Percentiles rank a stretch among this genome's conserved stretches.
Conservation (phyloP, 1,140 invertebrate genomes). For the Macrosteles quadrilineatus region DNA sequence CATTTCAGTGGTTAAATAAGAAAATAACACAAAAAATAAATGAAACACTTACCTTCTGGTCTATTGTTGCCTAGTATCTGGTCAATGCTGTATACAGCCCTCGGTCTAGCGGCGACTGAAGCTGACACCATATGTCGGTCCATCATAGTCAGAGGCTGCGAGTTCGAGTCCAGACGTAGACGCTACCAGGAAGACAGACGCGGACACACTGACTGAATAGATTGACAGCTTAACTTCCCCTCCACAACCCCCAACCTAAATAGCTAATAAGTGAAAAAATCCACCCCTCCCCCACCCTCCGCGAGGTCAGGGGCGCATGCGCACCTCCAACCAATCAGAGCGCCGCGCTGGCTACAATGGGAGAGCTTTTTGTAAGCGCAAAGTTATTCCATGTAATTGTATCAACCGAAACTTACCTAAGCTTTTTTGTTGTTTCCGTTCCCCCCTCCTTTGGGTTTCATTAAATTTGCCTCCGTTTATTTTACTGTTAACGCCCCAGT, state of each 20-base stretch:
- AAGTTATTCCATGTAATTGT: conserved; percentile 25
- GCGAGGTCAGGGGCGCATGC: not conserved
- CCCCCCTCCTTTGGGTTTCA: not conserved
- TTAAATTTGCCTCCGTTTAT: not conserved
- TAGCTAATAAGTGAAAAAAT: conserved; percentile 31
- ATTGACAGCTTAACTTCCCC: not conserved
- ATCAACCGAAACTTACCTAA: conserved; percentile 16
- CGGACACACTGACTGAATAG: not conserved
- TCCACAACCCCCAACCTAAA: conserved; percentile 18
- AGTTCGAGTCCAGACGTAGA: not conserved
- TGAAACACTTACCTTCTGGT: no score
- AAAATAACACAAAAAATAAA: no score
- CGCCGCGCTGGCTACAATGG: not conserved
- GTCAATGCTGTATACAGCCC: conserved; percentile 38
- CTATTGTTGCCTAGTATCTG: conserved; percentile 38
- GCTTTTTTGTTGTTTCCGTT: conserved; percentile 16
- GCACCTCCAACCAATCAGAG: not conserved
- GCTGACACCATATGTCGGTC: not conserved
- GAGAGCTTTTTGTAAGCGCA: conserved; percentile 8
- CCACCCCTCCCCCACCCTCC: not conserved
- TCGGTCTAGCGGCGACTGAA: conserved; percentile 1
- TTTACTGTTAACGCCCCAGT: no score
- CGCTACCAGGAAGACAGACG: not conserved
- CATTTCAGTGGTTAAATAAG: no score
- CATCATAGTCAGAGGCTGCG: not conserved